These are phyloP conservation scores for Melipona beecheii DNA, from an alignment of 2,888 invertebrate genomes.

Conservation along the genomic window DNA sequence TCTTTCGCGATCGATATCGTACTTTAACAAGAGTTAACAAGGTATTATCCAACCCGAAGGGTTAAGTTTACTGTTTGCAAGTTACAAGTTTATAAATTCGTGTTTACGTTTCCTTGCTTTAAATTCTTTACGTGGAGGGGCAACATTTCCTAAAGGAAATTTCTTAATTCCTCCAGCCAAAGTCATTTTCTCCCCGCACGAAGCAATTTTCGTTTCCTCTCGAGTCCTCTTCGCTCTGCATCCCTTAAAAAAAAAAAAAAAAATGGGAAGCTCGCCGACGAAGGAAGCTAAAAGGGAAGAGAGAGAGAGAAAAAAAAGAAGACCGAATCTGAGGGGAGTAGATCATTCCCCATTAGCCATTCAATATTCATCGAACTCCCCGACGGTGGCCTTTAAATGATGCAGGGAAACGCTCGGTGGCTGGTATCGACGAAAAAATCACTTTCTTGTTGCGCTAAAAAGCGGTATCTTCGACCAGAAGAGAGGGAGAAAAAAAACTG, in stretches of 20 bases:
- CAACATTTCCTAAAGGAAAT: background rate
- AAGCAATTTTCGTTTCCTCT: background rate
- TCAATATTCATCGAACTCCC: conserved; percentile 31
- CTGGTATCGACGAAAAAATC: conserved; percentile 30
- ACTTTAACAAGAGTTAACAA: background rate
- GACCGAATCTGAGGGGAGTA: background rate
- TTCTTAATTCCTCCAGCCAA: background rate
- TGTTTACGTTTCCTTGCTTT: no score
- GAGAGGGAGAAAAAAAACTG: background rate
- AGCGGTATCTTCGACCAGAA: background rate
- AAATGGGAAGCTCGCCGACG: background rate
- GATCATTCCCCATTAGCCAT: conserved; percentile 5
- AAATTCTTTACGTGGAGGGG: no score
- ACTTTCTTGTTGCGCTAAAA: conserved; percentile 15
- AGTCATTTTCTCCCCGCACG: no score
- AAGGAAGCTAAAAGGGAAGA: background rate
- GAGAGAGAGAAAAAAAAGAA: background rate
- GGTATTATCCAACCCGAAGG: no score
- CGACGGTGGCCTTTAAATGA: conserved; percentile 6
- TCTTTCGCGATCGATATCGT: background rate
- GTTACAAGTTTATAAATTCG: no score
- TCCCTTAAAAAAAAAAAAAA: background rate
- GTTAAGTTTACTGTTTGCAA: no score
- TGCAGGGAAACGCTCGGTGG: conserved; percentile 4
- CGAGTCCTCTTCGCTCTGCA: background rate